phyloP scores from a whole-genome alignment of 2,888 invertebrate species.

The Neoitamus cyanurus region DNA sequence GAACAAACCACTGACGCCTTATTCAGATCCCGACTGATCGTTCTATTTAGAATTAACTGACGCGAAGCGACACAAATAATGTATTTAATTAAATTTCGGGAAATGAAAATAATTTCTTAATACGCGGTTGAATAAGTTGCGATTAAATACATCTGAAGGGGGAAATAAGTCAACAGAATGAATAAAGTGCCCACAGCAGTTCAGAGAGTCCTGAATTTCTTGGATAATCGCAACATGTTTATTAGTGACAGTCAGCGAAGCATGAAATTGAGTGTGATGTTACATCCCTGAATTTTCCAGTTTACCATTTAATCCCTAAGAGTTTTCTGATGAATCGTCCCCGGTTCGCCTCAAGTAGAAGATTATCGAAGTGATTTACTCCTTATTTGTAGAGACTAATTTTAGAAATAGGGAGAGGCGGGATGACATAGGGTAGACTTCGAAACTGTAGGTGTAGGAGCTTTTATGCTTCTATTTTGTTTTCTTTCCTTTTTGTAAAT shows the following conservation, averaged over 20 bases:
- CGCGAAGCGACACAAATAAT: no score
- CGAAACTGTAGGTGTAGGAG: no score
- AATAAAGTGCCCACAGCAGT: background rate
- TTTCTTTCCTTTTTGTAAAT: no score
- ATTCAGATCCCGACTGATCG: no score
- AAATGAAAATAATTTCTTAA: no score
- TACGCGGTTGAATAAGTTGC: background rate
- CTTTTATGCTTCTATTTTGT: no score
- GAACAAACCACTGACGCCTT: no score
- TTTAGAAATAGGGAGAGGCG: no score
- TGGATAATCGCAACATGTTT: constrained; percentile 3
- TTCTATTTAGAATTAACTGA: no score
- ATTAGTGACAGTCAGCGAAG: constrained; percentile 1
- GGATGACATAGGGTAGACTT: no score
- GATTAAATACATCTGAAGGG: constrained; percentile 6
- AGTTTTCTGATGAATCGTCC: background rate
- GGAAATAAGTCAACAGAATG: background rate
- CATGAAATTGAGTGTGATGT: constrained; percentile 20
- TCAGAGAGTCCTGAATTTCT: background rate
- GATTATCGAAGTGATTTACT: constrained; percentile 11
- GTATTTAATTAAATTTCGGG: no score
- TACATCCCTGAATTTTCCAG: background rate
- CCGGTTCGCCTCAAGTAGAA: background rate
- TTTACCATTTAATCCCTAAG: background rate
- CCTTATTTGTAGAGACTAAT: background rate